These are phyloP conservation scores for Alces alces DNA, from an alignment of 2,113 vertebrate genomes.

Conservation along the genomic window DNA sequence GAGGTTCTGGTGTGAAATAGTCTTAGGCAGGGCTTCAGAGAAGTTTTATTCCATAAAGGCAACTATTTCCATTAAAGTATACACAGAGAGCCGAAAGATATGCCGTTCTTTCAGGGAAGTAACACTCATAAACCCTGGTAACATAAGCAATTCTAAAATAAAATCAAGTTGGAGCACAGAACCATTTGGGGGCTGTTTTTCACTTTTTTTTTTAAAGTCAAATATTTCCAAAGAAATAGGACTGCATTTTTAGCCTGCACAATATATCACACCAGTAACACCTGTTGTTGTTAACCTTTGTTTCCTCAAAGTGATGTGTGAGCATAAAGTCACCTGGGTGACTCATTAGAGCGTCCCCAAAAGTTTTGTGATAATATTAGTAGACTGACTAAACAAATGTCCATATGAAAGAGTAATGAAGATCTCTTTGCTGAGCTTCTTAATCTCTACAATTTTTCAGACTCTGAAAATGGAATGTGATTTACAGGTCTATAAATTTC, in stretches of 20 bases:
- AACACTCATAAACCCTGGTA: not conserved
- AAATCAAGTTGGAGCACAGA: not conserved
- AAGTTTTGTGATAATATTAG: not conserved
- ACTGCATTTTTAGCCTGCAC: not conserved
- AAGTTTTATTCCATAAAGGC: not conserved
- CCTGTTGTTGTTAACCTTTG: not conserved
- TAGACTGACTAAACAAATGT: not conserved
- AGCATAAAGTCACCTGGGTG: not conserved
- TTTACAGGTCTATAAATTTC: conserved; percentile 36
- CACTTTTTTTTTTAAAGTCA: conserved; percentile 4
- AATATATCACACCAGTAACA: not conserved
- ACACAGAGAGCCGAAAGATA: not conserved
- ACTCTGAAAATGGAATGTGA: conserved; percentile 17
- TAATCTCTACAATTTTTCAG: not conserved
- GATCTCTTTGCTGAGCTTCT: not conserved
- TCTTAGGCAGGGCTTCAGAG: conserved; percentile 8
- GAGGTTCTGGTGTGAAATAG: not conserved
- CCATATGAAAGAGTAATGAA: not conserved
- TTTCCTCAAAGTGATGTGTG: not conserved
- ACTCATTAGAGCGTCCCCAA: not conserved
- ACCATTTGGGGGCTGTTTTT: conserved; percentile 33
- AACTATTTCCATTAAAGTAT: not conserved
- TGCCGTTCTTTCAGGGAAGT: conserved; percentile 4
- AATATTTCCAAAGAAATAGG: conserved; percentile 37
- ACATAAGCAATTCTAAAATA: not conserved